These are phyloP conservation scores for Muntiacus reevesi DNA, from an alignment of 2,113 vertebrate species.

Conservation along the genomic window DNA sequence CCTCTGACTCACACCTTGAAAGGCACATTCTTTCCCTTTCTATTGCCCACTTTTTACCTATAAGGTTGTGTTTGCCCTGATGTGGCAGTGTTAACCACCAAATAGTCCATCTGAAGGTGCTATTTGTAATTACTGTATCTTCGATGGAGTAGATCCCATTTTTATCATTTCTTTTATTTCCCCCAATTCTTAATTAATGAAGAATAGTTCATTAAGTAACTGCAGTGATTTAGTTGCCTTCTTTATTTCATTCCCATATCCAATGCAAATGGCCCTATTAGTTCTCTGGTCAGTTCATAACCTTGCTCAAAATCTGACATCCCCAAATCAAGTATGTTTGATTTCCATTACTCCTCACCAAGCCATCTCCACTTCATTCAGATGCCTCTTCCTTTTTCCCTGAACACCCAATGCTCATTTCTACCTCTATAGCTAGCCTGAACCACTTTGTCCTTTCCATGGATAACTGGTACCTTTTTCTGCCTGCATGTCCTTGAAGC, in stretches of 20 bases:
- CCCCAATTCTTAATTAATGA: not conserved
- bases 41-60: not conserved
- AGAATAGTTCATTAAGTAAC: not conserved
- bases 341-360: not conserved
- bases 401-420: not conserved
- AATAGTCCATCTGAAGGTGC: not conserved
- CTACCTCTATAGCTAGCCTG: not conserved
- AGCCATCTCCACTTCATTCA: not conserved
- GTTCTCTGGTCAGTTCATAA: not conserved
- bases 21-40: not conserved
- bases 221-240: not conserved
- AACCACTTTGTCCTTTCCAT: not conserved
- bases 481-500: not conserved
- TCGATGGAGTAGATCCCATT: not conserved
- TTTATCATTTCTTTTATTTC: not conserved
- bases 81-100: not conserved
- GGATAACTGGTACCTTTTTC: not conserved
- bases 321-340: not conserved
- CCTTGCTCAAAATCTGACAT: not conserved
- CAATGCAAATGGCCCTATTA: not conserved
- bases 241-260: not conserved
- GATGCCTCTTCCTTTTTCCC: not conserved
- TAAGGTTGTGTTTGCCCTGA: not conserved
- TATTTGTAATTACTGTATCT: not conserved
- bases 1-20: not conserved